Base-by-base conservation (phyloP, 2,888 invertebrate species). In the Minunthozetes semirufus region DNA sequence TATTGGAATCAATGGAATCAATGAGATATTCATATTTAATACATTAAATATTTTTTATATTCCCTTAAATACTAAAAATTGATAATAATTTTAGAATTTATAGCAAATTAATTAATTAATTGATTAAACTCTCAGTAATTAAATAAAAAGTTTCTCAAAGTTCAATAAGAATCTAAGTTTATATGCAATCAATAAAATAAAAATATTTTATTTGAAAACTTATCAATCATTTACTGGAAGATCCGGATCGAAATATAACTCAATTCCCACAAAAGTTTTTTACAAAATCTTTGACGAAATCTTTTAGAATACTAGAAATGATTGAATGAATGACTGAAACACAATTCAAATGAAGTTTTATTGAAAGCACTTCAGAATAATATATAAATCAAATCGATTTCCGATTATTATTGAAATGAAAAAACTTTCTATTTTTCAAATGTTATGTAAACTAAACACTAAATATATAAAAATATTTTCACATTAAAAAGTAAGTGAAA, bases 401-500 rank as follows among this genome's bases (percentile, higher is more conserved):
- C 19, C 50, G 19, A 50, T 42, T 50, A 50, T n/a, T 19, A n/a
- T 25, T 59, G 22, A 25, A 59, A 25, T 59, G 13, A 59, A 59
- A 13, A 59, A 59, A 59, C 27, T 59, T 50, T 50, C 50, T 50
- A 50, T 59, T 59, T 25, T 59, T 59, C 17, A 11, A 25, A 25
- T 59, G 13, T 59, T 59, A 59, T 5, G 27, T 8, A 25, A n/a
- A n/a, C n/a, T n/a, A 59, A 59, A 59, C 27, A 59, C 27, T 59
- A 13, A 25, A 59, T 59, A 11, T 19, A 25, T 25, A 59, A 63
- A 63, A 63, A 63, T 63, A 63, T 63, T 27, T 63, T 27, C 59
- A 59, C 22, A 59, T 59, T 22, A 56, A 59, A 59, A 59, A 27
- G 22, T 22, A 59, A 56, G 59, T 59, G 59, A 25, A 59, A 25